Conservation (phyloP, 2,888 invertebrate genomes). For the Microdon myrmicae region DNA sequence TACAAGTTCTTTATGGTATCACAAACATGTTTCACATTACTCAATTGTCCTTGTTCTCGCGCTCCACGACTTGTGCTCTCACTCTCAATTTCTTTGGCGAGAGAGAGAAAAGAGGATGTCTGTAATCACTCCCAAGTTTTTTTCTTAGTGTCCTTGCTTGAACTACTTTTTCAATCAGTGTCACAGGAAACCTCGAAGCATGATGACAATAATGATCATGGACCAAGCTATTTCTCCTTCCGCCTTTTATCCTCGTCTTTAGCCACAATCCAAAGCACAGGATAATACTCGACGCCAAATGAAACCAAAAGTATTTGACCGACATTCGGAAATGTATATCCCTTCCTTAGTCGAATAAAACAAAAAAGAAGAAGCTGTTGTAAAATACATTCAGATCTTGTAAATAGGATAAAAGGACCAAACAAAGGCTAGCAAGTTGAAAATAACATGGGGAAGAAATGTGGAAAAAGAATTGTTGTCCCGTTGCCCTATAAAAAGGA, state of each 20-base stretch:
- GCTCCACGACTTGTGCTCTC: too few relatives aligned
- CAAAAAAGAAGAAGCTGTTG: constrained; percentile 3
- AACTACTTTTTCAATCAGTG: constrained; percentile 43
- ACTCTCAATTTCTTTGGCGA: too few relatives aligned
- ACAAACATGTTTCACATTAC: too few relatives aligned
- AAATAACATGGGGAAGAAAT: background rate
- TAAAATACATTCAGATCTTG: constrained; percentile 12
- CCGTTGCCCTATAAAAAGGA: constrained; percentile 36
- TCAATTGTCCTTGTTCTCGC: too few relatives aligned
- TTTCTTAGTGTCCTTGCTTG: constrained; percentile 23
- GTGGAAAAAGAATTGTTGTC: constrained; percentile 32
- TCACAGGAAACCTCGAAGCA: constrained; percentile 21
- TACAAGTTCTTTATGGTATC: too few relatives aligned
- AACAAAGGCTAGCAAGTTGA: background rate
- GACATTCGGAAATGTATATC: constrained; percentile 34
- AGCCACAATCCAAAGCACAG: background rate
- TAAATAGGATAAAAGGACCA: constrained; percentile 4
- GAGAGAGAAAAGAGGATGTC: too few relatives aligned
- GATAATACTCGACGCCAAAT: constrained; percentile 14
- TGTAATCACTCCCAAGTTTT: too few relatives aligned
- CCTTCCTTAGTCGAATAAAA: constrained; percentile 10
- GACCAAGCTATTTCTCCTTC: constrained; percentile 3
- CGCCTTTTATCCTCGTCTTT: background rate
- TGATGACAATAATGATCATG: background rate
- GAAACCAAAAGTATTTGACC: constrained; percentile 41